Evolutionary conservation across 2,797 vertebrate species (phyloP), one percentile per base, ranked within the genome.

Genomic region (Moxostoma hubbsi): DNA sequence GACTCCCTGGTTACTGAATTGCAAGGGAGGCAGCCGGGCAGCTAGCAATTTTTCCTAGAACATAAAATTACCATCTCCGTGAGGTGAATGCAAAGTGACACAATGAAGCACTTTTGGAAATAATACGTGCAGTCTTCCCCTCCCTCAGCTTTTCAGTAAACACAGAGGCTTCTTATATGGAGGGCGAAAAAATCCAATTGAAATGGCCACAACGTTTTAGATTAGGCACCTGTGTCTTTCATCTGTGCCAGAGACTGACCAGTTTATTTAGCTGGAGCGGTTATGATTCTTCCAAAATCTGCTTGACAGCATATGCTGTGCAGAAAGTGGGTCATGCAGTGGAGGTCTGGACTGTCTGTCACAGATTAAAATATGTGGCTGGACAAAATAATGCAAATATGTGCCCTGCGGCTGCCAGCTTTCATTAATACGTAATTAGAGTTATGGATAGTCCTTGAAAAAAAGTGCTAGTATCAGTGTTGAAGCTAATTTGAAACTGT

Each of bases 21-120:
- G 79, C 67, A 81, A 70, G 73, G 79, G 66, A 75, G 58, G 73
- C 63, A 69, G 65, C 50, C 66, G 71, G 73, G 83, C 80, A 65
- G 76, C 61, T 75, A 63, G 75, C 83, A 85, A 86, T 85, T 87
- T 86, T 84, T 76, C 83, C 69, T 74, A 62, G 75, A 84, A 84
- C 70, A 73, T 75, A 83, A 73, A 85, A 86, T 85, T 85, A 88
- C 83, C 75, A 74, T 83, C 79, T 85, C 62, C 70, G 68, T 82
- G 79, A 85, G 75, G 67, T 6, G 79, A 85, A 86, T 81, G 79
- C 76, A 76, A 80, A 82, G 77, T 54, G 43, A 81, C 77, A 67
- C 67, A 11, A 74, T 64, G 66, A 82, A 72, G 68, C 65, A 83
- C 61, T 77, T 68, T 53, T 67, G 53, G 54, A 63, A 65, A 73